phyloP scores from a whole-genome alignment of 2,888 invertebrate species.

The Endotricha flammealis region DNA sequence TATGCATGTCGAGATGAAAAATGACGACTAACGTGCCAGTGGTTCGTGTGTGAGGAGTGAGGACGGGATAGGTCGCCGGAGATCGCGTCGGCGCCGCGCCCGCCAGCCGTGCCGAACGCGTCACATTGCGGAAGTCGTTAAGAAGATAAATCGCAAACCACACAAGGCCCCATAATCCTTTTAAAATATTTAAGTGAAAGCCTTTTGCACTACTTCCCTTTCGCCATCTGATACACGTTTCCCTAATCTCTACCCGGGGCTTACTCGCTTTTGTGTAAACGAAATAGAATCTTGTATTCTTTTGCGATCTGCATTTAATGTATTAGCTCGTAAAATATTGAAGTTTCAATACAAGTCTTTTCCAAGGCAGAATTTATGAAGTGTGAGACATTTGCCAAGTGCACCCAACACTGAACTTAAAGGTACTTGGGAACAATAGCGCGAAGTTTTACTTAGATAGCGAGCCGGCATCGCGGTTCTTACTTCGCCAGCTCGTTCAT shows the following conservation, averaged over 20 bases:
- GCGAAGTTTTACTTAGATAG: constrained; percentile 40
- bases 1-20: constrained; percentile 77
- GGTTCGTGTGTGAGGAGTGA: constrained; percentile 41
- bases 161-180: constrained; percentile 56
- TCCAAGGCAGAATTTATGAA: constrained; percentile 44
- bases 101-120: constrained; percentile 29
- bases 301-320: background rate
- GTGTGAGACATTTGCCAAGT: constrained; percentile 48
- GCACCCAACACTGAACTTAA: constrained; percentile 41
- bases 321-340: constrained; percentile 12
- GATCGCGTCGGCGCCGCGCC: constrained; percentile 16
- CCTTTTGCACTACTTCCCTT: constrained; percentile 34
- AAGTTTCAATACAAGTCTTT: constrained; percentile 39
- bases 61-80: constrained; percentile 30
- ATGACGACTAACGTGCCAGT: constrained; percentile 62
- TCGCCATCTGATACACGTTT: constrained; percentile 28
- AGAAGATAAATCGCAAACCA: constrained; percentile 64
- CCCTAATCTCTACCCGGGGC: constrained; percentile 15
- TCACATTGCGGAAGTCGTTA: constrained; percentile 65
- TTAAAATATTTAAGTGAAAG: constrained; percentile 49
- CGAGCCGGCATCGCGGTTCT: constrained; percentile 14
- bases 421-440: constrained; percentile 46
- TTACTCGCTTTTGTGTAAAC: background rate
- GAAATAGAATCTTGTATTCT: background rate
- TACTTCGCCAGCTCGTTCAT: constrained; percentile 23